phyloP scores from a whole-genome alignment of 2,888 invertebrate genomes.

The Eristalinus aeneus region DNA sequence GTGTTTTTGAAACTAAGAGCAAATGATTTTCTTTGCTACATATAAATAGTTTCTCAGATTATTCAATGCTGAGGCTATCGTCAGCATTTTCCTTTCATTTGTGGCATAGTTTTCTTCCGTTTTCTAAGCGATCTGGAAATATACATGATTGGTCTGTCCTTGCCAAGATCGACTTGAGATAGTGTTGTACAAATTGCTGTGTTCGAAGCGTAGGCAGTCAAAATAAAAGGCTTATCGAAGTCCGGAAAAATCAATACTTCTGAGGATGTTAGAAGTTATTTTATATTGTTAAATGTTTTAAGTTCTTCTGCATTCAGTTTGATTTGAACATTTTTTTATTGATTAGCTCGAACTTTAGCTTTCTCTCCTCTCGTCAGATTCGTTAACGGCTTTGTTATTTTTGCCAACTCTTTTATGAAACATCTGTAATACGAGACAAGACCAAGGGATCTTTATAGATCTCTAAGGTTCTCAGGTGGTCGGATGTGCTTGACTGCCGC shows the following conservation, averaged over 20 bases:
- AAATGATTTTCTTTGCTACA: constrained; percentile 7
- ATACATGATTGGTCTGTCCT: constrained; percentile 35
- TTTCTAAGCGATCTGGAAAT: constrained; percentile 40
- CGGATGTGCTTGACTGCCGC: constrained; percentile 5
- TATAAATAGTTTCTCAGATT: constrained; percentile 9
- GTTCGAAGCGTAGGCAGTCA: constrained; percentile 14
- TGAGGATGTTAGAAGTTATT: constrained; percentile 3
- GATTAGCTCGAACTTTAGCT: constrained; percentile 40
- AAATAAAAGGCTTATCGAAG: constrained; percentile 11
- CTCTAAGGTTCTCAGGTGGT: constrained; percentile 8
- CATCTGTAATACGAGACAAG: constrained; percentile 41
- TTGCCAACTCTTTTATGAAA: constrained; percentile 44
- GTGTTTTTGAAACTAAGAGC: constrained; percentile 14
- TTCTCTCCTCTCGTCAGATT: constrained; percentile 40
- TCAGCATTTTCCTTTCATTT: not conserved
- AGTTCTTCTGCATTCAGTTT: constrained; percentile 61
- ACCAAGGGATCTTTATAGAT: constrained; percentile 16
- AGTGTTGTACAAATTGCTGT: constrained; percentile 12
- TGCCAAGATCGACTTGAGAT: constrained; percentile 15
- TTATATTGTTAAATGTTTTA: too few relatives aligned
- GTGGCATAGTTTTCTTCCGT: not conserved
- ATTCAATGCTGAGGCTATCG: constrained; percentile 2
- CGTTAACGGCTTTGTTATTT: constrained; percentile 35
- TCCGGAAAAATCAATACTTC: constrained; percentile 21
- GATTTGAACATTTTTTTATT: constrained; percentile 18